Conservation (phyloP, 37 sponge, comb jelly and placozoan species). For the Corticium candelabrum region DNA sequence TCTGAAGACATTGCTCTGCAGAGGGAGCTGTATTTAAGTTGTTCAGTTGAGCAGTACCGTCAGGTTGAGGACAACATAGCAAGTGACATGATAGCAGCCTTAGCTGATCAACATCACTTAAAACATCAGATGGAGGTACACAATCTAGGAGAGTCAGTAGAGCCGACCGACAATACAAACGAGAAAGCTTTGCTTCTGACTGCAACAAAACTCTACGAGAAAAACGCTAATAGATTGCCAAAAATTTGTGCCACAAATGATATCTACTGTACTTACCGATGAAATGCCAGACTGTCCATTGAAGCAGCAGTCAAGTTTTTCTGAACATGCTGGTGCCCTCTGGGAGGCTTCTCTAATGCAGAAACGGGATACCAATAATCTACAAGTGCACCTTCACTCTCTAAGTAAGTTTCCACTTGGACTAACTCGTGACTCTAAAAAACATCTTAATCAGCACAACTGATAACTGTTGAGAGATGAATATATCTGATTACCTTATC, state of each 20-base stretch:
- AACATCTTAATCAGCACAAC: too few species aligned
- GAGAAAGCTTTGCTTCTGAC: slow-evolving; percentile 16
- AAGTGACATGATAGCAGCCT: slow-evolving; percentile 14
- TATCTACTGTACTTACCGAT: slow-evolving; percentile 12
- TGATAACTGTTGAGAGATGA: too few species aligned
- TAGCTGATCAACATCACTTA: slow-evolving; percentile 14
- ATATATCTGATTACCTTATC: slow-evolving; percentile 20
- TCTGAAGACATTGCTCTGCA: background rate
- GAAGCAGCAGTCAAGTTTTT: slow-evolving; percentile 3
- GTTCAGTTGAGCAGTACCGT: slow-evolving; percentile 9
- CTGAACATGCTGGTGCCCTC: slow-evolving; percentile 49
- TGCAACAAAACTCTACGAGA: slow-evolving; percentile 10
- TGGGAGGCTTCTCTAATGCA: slow-evolving; percentile 75
- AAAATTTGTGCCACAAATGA: too few species aligned
- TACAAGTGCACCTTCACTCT: slow-evolving; percentile 84
- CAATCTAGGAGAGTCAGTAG: slow-evolving; percentile 12
- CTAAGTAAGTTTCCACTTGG: slow-evolving; percentile 90
- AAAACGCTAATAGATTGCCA: slow-evolving; percentile 7
- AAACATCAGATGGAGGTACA: slow-evolving; percentile 9
- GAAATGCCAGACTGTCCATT: slow-evolving; percentile 12
- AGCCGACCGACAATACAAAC: slow-evolving; percentile 22
- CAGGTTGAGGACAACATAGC: slow-evolving; percentile 18
- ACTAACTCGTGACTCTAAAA: slow-evolving; percentile 61
- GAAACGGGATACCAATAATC: slow-evolving; percentile 90
- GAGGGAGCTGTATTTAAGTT: background rate